Percentiles rank a stretch among this genome's conserved stretches.
Evolutionary conservation across 1,140 invertebrate genomes (phyloP).

Genomic region (Drosophila lini): DNA sequence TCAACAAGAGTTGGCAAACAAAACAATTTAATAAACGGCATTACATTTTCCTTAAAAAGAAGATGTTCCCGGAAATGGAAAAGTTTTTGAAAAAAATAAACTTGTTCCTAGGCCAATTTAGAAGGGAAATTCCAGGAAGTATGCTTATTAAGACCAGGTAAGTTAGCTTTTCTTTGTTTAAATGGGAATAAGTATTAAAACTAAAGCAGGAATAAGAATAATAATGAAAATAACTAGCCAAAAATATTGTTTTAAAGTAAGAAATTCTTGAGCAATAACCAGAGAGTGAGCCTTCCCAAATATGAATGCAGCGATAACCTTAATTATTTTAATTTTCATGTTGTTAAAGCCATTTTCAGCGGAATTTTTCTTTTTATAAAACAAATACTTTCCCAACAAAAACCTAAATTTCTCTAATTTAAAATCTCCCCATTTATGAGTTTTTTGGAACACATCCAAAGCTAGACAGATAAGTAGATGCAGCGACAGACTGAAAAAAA

Average conservation of each 20-base stretch:
- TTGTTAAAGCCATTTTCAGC: not conserved
- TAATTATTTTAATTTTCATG: not conserved
- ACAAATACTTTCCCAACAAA: not conserved
- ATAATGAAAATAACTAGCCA: not conserved
- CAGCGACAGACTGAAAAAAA: slow-evolving; percentile 9
- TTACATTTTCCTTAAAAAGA: slow-evolving; percentile 10
- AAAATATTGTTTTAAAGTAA: not conserved
- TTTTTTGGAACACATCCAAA: slow-evolving; percentile 22
- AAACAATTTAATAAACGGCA: slow-evolving; percentile 72
- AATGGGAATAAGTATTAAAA: not conserved
- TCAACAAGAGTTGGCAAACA: slow-evolving; percentile 61
- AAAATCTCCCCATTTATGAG: slow-evolving; percentile 6
- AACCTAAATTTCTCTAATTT: not conserved
- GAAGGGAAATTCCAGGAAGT: slow-evolving; percentile 8
- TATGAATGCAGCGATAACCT: no score
- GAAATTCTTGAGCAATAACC: no score
- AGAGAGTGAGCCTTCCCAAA: no score
- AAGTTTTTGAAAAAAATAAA: slow-evolving; percentile 15
- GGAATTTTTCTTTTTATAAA: no score
- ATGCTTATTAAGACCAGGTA: not conserved
- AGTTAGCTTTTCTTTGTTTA: not conserved
- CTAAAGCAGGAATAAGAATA: not conserved
- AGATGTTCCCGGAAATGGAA: slow-evolving; percentile 11
- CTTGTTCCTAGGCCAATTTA: not conserved
- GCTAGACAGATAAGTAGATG: slow-evolving; percentile 25